Evolutionary conservation across 2,888 invertebrate species (phyloP).

Genomic region (Osedax frankpressi): DNA sequence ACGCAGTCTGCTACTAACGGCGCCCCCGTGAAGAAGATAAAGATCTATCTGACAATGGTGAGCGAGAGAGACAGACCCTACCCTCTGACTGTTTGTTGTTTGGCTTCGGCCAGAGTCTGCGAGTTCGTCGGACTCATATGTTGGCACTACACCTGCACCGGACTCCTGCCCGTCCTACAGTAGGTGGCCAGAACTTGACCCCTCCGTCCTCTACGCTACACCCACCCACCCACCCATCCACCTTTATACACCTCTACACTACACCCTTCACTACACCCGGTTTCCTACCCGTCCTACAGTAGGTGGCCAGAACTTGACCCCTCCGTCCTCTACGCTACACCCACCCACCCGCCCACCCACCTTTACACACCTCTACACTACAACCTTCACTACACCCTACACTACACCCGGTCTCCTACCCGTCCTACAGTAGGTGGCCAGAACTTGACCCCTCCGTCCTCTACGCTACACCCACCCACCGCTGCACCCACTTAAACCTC

Average conservation of each 20-base stretch:
- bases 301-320: too few relatives aligned
- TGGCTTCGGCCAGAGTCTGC: slow-evolving; percentile 67
- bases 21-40: slow-evolving; percentile 66
- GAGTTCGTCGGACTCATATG: slow-evolving; percentile 85
- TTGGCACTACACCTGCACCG: slow-evolving; percentile 51
- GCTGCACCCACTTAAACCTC: too few relatives aligned
- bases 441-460: too few relatives aligned
- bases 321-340: too few relatives aligned
- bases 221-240: too few relatives aligned
- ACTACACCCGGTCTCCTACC: slow-evolving; percentile 55
- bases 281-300: slow-evolving; percentile 54
- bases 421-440: slow-evolving; percentile 45
- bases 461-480: too few relatives aligned
- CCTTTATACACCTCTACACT: too few relatives aligned
- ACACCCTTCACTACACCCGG: slow-evolving; percentile 48
- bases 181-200: too few relatives aligned
- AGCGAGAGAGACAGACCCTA: slow-evolving; percentile 67
- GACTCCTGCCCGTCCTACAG: slow-evolving; percentile 53
- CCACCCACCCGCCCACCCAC: too few relatives aligned
- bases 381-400: slow-evolving; percentile 49
- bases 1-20: slow-evolving; percentile 50
- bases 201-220: too few relatives aligned
- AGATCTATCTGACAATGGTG: slow-evolving; percentile 78
- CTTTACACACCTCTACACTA: too few relatives aligned
- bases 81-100: slow-evolving; percentile 67